Conservation (phyloP, 1,140 invertebrate species). For the Dreissena rostriformis region DNA sequence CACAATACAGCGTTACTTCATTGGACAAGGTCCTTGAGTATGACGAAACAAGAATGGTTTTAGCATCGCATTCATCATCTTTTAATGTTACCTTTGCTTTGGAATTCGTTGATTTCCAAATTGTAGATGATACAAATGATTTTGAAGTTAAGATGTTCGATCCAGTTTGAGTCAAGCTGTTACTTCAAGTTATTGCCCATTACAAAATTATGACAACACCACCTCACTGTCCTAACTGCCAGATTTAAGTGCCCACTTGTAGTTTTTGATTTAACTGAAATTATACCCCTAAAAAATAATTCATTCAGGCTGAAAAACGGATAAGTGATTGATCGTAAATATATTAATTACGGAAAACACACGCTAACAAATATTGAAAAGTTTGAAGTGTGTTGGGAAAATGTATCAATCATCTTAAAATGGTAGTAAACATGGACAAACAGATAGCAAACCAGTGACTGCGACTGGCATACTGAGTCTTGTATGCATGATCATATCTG, state of each 20-base stretch:
- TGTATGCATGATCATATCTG: slow-evolving; percentile 74
- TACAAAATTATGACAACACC: neutral
- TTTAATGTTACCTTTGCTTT: neutral
- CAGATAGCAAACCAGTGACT: neutral
- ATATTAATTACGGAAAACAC: neutral
- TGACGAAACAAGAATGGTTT: neutral
- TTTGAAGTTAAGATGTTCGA: neutral
- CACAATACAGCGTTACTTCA: neutral
- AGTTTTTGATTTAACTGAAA: neutral
- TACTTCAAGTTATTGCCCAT: neutral
- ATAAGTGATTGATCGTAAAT: neutral
- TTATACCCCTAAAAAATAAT: neutral
- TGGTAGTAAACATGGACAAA: neutral
- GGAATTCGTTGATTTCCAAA: neutral
- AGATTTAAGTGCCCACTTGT: neutral
- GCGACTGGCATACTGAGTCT: slow-evolving; percentile 62
- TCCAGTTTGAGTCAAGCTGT: neutral
- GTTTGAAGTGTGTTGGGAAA: neutral
- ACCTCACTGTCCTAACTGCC: neutral
- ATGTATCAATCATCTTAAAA: neutral
- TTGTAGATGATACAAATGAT: neutral
- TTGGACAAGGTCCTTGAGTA: neutral
- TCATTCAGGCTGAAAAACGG: neutral
- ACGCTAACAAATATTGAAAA: neutral
- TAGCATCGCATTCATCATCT: neutral